Evolutionary conservation across 2,113 vertebrate species (phyloP), one percentile per base, ranked within the genome.

Genomic region (Hippocampus zosterae): DNA sequence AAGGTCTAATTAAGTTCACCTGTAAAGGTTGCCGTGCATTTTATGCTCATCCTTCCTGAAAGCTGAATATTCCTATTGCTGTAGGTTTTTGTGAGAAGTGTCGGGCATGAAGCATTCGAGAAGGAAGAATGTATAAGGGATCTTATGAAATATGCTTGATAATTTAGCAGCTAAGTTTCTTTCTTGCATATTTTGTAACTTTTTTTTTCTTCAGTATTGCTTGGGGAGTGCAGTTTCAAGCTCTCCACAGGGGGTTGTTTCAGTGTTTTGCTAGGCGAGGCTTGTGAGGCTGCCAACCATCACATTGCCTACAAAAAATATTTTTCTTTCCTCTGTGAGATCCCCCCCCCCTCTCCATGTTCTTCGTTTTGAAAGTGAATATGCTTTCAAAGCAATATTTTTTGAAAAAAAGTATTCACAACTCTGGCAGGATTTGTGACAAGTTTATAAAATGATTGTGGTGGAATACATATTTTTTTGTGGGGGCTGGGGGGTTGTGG

Each of bases 231-330:
- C 68, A 73, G 75, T 77, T 69, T 71, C 52, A 41, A 76, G 80
- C 68, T 68, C 81, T 80, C 84, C n/a, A 37, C 73, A 73, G 81
- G 84, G 77, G 73, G 75, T 62, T 77, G 77, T 70, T 79, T 63
- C 67, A 70, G 65, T 75, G 71, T 73, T 84, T 83, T 84, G 75
- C 68, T 64, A 59, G 73, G 70, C 74, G 44, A 76, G 74, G 68
- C 69, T 69, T 41, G 71, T 73, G 69, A 84, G 84, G 76, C 64
- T 86, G 69, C 62, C 89, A 77, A 75, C 79, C 83, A 79, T 79
- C 73, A 84, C 81, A 67, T 74, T 84, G 78, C 77, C 79, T 67
- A 63, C 82, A 78, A 73, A 80, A 74, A 62, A 70, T 74, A 70
- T 73, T 46, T 73, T 52, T 52, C 46, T 67, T 67, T 48, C 61